Percentiles rank a stretch among this genome's conserved stretches.
Conservation (phyloP, 2,888 invertebrate genomes). For the Tetropium fuscum region DNA sequence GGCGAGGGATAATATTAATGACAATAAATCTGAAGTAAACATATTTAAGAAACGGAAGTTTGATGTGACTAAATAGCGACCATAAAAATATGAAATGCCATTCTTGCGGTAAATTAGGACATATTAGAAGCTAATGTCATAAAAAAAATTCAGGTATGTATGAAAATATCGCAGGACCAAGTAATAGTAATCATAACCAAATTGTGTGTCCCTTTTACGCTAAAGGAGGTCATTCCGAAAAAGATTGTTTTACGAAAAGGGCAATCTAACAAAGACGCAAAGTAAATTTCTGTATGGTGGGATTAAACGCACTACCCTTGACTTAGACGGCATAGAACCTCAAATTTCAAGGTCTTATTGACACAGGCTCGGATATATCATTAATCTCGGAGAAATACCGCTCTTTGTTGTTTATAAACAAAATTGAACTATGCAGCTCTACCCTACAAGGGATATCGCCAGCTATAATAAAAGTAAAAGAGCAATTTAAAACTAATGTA, state of each 20-base stretch:
- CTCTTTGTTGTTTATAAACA: neutral
- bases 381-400: constrained; percentile 6
- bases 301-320: neutral
- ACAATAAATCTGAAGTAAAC: neutral
- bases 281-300: neutral
- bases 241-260: neutral
- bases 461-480: neutral
- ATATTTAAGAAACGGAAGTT: too few species aligned
- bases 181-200: too few species aligned
- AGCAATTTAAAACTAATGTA: constrained; percentile 19
- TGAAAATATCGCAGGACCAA: too few species aligned
- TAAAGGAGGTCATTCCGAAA: neutral
- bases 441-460: constrained; percentile 1
- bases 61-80: too few species aligned
- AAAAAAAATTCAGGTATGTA: too few species aligned
- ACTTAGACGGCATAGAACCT: constrained; percentile 1
- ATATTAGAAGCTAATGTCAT: too few species aligned
- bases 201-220: neutral
- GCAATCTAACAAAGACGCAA: constrained; percentile 1
- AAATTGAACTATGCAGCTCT: constrained; percentile 1
- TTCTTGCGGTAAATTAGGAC: too few species aligned
- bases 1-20: neutral
- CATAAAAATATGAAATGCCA: too few species aligned
- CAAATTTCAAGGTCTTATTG: constrained; percentile 16
- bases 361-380: constrained; percentile 1